Evolutionary conservation across 2,888 invertebrate species (phyloP).

Genomic region (Meiosimyza platycephala): DNA sequence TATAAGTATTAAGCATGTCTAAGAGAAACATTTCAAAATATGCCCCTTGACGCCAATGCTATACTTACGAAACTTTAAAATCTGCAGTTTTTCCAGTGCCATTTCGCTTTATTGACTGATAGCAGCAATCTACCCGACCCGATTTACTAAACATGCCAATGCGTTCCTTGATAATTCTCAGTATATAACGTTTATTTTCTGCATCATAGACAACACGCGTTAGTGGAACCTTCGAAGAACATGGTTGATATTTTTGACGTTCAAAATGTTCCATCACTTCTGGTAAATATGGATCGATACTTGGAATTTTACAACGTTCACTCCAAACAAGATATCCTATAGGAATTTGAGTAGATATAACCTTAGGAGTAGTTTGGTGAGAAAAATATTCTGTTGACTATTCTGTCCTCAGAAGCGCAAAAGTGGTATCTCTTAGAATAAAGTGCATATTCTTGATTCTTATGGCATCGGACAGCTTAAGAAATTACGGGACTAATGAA

Average conservation of each 20-base stretch:
- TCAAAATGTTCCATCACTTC: slow-evolving; percentile 70
- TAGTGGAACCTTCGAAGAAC: slow-evolving; percentile 64
- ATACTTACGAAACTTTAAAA: slow-evolving; percentile 53
- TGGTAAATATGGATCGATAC: slow-evolving; percentile 71
- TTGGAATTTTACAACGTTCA: slow-evolving; percentile 74
- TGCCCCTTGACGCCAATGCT: neutral
- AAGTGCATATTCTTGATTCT: too few species aligned
- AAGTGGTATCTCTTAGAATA: too few species aligned
- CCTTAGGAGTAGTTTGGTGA: too few species aligned
- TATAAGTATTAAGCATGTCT: neutral
- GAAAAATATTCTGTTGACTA: too few species aligned
- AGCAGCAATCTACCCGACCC: slow-evolving; percentile 59
- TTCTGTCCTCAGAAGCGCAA: too few species aligned
- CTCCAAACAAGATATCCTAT: slow-evolving; percentile 69
- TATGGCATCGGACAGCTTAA: too few species aligned
- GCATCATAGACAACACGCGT: slow-evolving; percentile 57
- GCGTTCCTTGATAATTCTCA: slow-evolving; percentile 56
- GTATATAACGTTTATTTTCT: slow-evolving; percentile 51
- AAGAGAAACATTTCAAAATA: neutral
- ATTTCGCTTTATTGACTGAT: slow-evolving; percentile 59
- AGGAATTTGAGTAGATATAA: slow-evolving; percentile 44
- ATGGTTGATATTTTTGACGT: slow-evolving; percentile 70
- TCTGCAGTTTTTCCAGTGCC: slow-evolving; percentile 55
- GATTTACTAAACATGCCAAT: slow-evolving; percentile 51
- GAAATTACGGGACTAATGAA: too few species aligned